Percentiles rank a stretch among this genome's conserved stretches.
phyloP scores from a whole-genome alignment of 2,797 vertebrate genomes.

The Tadarida brasiliensis region DNA sequence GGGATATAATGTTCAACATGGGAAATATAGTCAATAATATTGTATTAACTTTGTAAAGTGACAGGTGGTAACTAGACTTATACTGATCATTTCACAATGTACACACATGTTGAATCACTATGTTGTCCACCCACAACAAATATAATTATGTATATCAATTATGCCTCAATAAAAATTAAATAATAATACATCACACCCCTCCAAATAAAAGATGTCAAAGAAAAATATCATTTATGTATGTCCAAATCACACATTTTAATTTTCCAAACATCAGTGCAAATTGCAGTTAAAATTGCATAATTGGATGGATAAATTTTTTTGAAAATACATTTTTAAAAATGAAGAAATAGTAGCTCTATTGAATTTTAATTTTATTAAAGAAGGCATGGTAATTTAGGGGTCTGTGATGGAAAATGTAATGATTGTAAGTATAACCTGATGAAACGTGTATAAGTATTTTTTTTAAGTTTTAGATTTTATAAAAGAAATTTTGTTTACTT shows the following conservation, averaged over 20 bases:
- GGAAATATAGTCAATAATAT: no score
- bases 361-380: background rate
- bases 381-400: background rate
- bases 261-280: background rate
- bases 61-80: no score
- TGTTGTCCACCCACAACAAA: no score
- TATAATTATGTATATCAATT: no score
- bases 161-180: no score
- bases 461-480: background rate
- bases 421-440: background rate
- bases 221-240: background rate
- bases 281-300: background rate
- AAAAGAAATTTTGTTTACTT: background rate
- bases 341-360: background rate
- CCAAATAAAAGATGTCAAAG: background rate
- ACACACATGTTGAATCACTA: no score
- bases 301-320: background rate
- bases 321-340: background rate
- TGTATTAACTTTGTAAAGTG: no score
- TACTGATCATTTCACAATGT: no score
- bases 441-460: background rate
- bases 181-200: background rate
- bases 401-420: background rate
- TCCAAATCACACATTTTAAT: background rate
- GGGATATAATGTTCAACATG: no score